Base-by-base conservation (phyloP, 1,140 invertebrate genomes). In the Temnothorax nylanderi region DNA sequence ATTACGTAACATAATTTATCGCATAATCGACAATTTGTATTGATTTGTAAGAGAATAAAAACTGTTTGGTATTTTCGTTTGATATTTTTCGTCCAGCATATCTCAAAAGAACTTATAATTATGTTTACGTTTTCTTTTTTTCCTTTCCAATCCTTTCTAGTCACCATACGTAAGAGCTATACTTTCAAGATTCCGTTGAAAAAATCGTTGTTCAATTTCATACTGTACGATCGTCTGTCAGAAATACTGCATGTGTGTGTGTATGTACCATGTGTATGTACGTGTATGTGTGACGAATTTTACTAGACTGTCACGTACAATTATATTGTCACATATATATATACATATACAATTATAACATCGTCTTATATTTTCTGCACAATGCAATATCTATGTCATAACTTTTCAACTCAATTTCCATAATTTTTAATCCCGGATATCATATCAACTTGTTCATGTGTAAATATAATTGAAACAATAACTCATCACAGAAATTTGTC, bases 271-370 rank as follows among this genome's bases (percentile, higher is more conserved):
- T 26, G 18, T 78, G 18, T 78, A 6, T 78, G 18, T 47, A 3
- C 13, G 56, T 62, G 44, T 80, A 37, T 80, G 62, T 67, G 47
- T 67, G 47, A 41, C 32, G 32, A 41, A 37, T 69, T 67, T 67
- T 54, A 54, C 34, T 54, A 80, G 18, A 49, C 26, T 81, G 78
- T 81, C 64, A 71, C 62, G 34, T 81, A 81, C 49, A 81, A 69
- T 81, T 81, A 81, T 81, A 81, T 81, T 81, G 78, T 81, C 78
- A 56, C 78, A 81, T 21, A 64, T 49, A 80, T 44, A 60, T 72
- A 51, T 75, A 75, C 37, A 56, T 41, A 75, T 75, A 75, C 21
- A 77, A 10, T 77, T 62, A 77, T 69, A 80, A 81, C 37, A 81
- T 44, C 21, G 5, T 81, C 13, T 67, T 51, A 67, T 54, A 54